Percentiles rank a stretch among this genome's conserved stretches.
Conservation (phyloP, 1,140 invertebrate species). For the Harpegnathos saltator region DNA sequence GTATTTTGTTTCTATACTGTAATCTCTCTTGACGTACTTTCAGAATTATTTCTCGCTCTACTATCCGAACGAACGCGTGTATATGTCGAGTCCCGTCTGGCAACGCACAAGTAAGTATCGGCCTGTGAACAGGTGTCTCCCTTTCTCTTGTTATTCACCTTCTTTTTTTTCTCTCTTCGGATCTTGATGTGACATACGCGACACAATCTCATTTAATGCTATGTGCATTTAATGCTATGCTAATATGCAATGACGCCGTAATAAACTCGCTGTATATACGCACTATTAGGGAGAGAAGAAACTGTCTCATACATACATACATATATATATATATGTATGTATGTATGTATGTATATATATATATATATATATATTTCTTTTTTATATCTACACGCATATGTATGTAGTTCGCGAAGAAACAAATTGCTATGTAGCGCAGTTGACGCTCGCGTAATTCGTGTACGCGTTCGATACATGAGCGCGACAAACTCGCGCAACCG, state of each 20-base stretch:
- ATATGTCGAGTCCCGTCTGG: not conserved
- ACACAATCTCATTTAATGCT: constrained; percentile 45
- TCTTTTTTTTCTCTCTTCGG: not conserved
- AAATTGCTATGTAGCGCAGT: constrained; percentile 67
- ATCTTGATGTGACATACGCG: constrained; percentile 5
- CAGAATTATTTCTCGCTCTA: constrained; percentile 29
- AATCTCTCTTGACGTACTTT: constrained; percentile 58
- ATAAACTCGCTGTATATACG: constrained; percentile 65
- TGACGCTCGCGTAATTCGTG: constrained; percentile 40
- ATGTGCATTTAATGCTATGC: constrained; percentile 65
- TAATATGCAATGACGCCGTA: constrained; percentile 66
- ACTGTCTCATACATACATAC: constrained; percentile 59
- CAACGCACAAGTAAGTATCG: constrained; percentile 20
- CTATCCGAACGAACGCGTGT: constrained; percentile 59
- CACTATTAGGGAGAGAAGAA: constrained; percentile 70
- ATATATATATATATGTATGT: constrained; percentile 42
- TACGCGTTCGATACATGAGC: constrained; percentile 45
- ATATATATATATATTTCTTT: constrained; percentile 12
- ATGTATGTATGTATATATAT: too few species aligned
- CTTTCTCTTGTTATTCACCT: too few species aligned
- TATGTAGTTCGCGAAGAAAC: constrained; percentile 64
- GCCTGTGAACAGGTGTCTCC: not conserved
- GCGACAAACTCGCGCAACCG: constrained; percentile 37
- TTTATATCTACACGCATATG: constrained; percentile 23
- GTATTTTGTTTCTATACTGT: constrained; percentile 73